Percentiles rank a stretch among this genome's conserved stretches.
Evolutionary conservation across 2,797 vertebrate species (phyloP).

Genomic region (Steatocranus sp.): DNA sequence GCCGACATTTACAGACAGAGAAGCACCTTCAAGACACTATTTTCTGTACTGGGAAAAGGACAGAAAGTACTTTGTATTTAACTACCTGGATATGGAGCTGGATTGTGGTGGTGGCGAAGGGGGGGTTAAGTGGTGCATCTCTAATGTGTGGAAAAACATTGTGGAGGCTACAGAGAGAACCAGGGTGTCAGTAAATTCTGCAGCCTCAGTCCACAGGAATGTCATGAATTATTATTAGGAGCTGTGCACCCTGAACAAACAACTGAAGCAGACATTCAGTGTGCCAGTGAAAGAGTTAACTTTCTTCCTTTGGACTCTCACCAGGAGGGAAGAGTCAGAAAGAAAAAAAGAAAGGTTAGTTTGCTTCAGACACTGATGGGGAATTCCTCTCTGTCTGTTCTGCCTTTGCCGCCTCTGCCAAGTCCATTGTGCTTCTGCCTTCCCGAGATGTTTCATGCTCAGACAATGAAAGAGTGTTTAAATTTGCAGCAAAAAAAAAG

Average conservation of each 20-base stretch:
- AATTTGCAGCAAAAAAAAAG: neutral
- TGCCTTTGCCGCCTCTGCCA: slow-evolving; percentile 14
- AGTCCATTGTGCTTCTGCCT: slow-evolving; percentile 36
- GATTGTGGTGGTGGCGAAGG: neutral
- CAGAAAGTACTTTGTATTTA: slow-evolving; percentile 29
- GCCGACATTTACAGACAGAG: slow-evolving; percentile 59
- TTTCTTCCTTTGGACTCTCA: slow-evolving; percentile 47
- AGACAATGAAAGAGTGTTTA: slow-evolving; percentile 16
- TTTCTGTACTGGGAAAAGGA: slow-evolving; percentile 19
- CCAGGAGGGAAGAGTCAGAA: slow-evolving; percentile 36
- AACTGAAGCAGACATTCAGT: slow-evolving; percentile 13
- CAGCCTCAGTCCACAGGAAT: neutral
- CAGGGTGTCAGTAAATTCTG: neutral
- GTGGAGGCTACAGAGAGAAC: neutral
- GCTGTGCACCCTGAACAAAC: neutral
- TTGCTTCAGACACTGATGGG: slow-evolving; percentile 55
- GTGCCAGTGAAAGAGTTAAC: slow-evolving; percentile 57
- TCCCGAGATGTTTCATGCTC: slow-evolving; percentile 6
- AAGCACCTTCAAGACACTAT: slow-evolving; percentile 40
- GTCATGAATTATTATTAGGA: neutral
- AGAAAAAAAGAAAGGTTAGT: slow-evolving; percentile 45
- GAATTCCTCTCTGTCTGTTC: slow-evolving; percentile 68
- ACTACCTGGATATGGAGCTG: slow-evolving; percentile 14
- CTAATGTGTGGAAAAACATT: slow-evolving; percentile 13
- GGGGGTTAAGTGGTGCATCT: slow-evolving; percentile 27